Evolutionary conservation across 2,113 vertebrate species (phyloP), one percentile per base, ranked within the genome.

Genomic region (Tachysurus fulvidraco): DNA sequence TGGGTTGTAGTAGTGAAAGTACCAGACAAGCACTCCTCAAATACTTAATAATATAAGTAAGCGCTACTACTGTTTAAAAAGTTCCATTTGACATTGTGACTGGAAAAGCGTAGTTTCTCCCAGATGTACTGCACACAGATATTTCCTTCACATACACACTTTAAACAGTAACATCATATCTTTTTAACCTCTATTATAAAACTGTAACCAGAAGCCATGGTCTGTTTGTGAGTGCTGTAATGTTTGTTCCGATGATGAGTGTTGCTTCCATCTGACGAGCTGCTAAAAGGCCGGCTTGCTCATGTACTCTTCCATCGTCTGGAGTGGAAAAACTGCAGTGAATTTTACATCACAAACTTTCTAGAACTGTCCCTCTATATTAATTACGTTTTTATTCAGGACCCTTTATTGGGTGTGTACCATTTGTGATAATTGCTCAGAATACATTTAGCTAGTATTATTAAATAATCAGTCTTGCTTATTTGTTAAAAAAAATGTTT

Each of bases 281-380:
- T 28, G 76, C 92, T 91, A 96, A 92, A 96, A 96, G 7, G 95
- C 95, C 71, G 95, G 95, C 89, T 95, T 96, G 92, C 94, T 95
- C 95, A 96, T 96, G 88, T 96, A 96, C 89, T 95, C 95, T 87
- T 95, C 95, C 95, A 96, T 93, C 8, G 95, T 95, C 95, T 96
- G 59, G 60, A 85, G 25, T 78, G 50, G 12, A 90, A 60, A 91
- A 86, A 83, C 17, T 6, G 59, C 44, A 82, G 79, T 79, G 7
- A 85, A 71, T 23, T 78, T 21, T 52, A 46, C 36, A 52, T 81
- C 59, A 28, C 12, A 59, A 79, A 6, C 52, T 55, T 59, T 55
- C 16, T 19, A 78, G 14, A 78, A 80, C 5, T 5, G 11, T 81
- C 77, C 8, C 16, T 36, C 9, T 67, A 44, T 13, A 67, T 67